Evolutionary conservation across 2,888 invertebrate species (phyloP).

Genomic region (Hirtodrosophila trivittata): DNA sequence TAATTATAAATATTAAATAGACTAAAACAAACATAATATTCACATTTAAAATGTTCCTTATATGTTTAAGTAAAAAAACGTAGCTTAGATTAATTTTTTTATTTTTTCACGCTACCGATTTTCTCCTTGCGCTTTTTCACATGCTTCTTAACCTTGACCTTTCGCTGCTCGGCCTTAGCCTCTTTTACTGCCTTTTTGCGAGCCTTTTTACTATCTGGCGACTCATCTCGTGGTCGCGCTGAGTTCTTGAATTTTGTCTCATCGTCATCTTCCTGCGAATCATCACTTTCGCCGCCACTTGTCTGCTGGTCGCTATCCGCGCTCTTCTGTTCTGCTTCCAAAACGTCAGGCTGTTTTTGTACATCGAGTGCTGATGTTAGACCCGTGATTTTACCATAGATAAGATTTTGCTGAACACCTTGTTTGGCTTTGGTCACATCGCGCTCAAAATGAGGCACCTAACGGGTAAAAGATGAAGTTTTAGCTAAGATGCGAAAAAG

Average conservation of each 20-base stretch:
- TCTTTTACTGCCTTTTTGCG: conserved; percentile 95
- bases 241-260: conserved; percentile 86
- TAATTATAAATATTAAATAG: too few relatives aligned
- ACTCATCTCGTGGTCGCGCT: conserved; percentile 91
- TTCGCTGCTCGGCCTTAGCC: conserved; percentile 93
- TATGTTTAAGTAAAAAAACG: too few relatives aligned
- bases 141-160: conserved; percentile 96
- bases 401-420: conserved; percentile 89
- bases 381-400: conserved; percentile 94
- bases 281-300: conserved; percentile 49
- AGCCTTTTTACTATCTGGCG: conserved; percentile 90
- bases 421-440: conserved; percentile 92
- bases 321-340: conserved; percentile 56
- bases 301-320: conserved; percentile 31
- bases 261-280: conserved; percentile 58
- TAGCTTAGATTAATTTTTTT: conserved; percentile 15
- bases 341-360: conserved; percentile 88
- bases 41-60: too few relatives aligned
- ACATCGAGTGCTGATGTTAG: conserved; percentile 91
- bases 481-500: background rate
- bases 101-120: conserved; percentile 83
- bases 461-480: conserved; percentile 38
- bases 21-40: too few relatives aligned
- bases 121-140: conserved; percentile 95
- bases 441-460: conserved; percentile 93